These are phyloP conservation scores for Ophioninae sp. DNA, from an alignment of 2,888 invertebrate genomes.

Conservation along the genomic window DNA sequence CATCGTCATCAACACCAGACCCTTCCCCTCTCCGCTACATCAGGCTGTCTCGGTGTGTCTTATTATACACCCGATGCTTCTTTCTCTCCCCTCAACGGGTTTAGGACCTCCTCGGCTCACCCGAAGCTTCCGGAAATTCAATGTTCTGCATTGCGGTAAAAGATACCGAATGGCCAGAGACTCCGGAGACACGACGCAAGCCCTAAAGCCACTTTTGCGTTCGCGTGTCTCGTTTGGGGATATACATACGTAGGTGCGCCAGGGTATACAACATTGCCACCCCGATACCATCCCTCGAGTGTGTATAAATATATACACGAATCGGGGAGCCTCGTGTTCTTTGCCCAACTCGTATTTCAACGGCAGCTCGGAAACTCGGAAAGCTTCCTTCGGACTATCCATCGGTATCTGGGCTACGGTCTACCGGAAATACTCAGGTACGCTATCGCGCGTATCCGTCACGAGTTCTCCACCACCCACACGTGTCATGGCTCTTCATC, in stretches of 20 bases:
- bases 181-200: slow-evolving; percentile 61
- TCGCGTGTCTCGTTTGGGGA: slow-evolving; percentile 33
- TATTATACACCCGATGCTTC: background rate
- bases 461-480: slow-evolving; percentile 24
- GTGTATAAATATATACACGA: background rate
- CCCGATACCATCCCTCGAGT: slow-evolving; percentile 16
- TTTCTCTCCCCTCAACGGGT: slow-evolving; percentile 35
- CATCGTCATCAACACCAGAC: background rate
- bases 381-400: slow-evolving; percentile 37
- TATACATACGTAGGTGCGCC: background rate
- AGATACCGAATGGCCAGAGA: slow-evolving; percentile 66
- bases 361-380: slow-evolving; percentile 50
- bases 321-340: background rate
- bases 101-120: slow-evolving; percentile 30
- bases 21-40: background rate
- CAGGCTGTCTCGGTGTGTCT: background rate
- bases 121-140: slow-evolving; percentile 66
- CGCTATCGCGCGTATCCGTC: slow-evolving; percentile 8
- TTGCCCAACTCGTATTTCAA: slow-evolving; percentile 67
- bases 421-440: slow-evolving; percentile 42
- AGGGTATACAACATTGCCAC: background rate
- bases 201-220: slow-evolving; percentile 53
- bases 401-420: slow-evolving; percentile 17
- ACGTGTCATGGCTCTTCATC: slow-evolving; percentile 8
- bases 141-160: slow-evolving; percentile 74